Conservation (phyloP, 2,113 vertebrate genomes). For the Chlamydotis undulata region DNA sequence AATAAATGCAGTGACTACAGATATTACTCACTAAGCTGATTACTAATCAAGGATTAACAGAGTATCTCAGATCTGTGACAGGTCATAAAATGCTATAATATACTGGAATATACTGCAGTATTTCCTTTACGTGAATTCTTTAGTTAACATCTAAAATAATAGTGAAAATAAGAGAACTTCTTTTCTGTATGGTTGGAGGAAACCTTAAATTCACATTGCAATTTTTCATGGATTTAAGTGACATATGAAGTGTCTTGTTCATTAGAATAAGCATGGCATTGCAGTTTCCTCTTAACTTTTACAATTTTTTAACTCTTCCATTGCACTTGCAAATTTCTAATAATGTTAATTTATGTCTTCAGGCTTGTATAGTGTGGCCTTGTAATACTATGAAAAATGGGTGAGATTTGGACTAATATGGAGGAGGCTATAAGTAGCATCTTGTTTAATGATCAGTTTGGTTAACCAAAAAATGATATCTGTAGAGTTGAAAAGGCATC, state of each 20-base stretch:
- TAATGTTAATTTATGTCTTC: not conserved
- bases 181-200: not conserved
- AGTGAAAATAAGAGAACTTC: not conserved
- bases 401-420: not conserved
- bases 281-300: not conserved
- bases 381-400: not conserved
- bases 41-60: not conserved
- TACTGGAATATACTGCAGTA: not conserved
- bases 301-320: not conserved
- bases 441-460: not conserved
- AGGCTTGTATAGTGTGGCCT: not conserved
- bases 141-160: not conserved
- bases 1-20: not conserved
- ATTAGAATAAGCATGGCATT: not conserved
- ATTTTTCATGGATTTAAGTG: not conserved
- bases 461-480: not conserved
- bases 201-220: not conserved
- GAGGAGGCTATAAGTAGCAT: not conserved
- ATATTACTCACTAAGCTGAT: not conserved
- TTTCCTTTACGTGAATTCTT: not conserved
- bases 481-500: not conserved
- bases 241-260: not conserved
- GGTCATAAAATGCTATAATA: not conserved
- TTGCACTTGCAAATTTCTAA: not conserved
- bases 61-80: not conserved